A percentile compares a stretch with the other conserved stretches of the same genome.
Evolutionary conservation across 2,113 vertebrate species (phyloP).

Genomic region (Amazona guildingii): DNA sequence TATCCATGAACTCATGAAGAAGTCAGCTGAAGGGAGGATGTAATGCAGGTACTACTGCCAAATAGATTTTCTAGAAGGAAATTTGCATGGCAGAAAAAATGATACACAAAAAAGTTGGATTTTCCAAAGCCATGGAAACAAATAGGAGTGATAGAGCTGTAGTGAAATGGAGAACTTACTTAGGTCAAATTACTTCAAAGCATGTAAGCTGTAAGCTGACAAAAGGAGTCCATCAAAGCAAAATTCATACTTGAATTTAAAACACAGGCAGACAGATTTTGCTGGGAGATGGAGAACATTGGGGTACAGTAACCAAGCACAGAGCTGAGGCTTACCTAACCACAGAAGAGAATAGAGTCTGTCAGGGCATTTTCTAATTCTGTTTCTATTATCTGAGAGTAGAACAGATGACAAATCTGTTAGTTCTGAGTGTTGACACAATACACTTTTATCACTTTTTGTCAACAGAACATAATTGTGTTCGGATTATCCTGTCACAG

Average conservation of each 20-base stretch:
- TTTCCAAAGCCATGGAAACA: background rate
- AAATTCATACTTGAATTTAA: background rate
- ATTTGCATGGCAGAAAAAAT: background rate
- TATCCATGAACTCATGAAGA: background rate
- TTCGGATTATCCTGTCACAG: constrained; percentile 9
- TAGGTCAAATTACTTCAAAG: background rate
- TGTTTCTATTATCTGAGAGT: constrained; percentile 36
- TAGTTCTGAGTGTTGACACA: constrained; percentile 47
- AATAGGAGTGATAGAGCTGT: background rate
- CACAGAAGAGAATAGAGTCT: background rate
- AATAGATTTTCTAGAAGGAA: background rate
- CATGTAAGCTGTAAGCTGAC: background rate
- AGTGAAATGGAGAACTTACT: background rate
- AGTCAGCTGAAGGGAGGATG: background rate
- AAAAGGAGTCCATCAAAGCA: constrained; percentile 9
- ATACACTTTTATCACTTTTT: constrained; percentile 48
- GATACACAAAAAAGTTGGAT: background rate
- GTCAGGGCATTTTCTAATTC: constrained; percentile 38
- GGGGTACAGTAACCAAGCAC: background rate
- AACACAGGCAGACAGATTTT: background rate
- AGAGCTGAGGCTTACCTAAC: background rate
- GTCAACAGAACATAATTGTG: constrained; percentile 41
- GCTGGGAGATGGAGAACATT: background rate
- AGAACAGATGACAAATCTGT: constrained; percentile 53
- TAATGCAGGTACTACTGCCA: background rate